A percentile compares a stretch with the other conserved stretches of the same genome.
These are phyloP conservation scores for Trichomalopsis sarcophagae DNA, from an alignment of 1,140 invertebrate species.

Conservation along the genomic window DNA sequence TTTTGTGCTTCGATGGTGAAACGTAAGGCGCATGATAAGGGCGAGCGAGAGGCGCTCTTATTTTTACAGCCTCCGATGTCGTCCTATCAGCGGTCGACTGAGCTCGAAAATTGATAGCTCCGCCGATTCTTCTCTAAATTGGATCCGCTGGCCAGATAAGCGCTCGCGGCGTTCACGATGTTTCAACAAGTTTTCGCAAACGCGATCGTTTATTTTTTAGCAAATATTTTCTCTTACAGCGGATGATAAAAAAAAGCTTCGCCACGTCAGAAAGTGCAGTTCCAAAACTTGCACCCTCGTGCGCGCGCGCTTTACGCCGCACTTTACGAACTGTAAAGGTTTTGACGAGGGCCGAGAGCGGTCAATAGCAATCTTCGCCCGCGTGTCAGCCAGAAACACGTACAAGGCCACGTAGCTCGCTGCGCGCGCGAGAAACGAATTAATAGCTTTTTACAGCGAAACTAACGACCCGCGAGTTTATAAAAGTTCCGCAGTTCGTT, in stretches of 20 bases:
- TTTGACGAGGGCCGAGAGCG: constrained; percentile 19
- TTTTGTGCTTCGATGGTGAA: constrained; percentile 29
- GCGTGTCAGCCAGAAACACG: background rate
- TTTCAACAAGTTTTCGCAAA: background rate
- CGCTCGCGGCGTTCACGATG: background rate
- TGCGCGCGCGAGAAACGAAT: background rate
- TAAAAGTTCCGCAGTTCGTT: constrained; percentile 41
- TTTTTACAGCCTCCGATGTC: constrained; percentile 3
- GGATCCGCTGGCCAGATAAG: background rate
- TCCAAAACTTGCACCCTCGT: background rate
- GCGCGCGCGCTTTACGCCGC: background rate
- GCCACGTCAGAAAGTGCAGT: background rate
- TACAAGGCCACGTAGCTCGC: background rate
- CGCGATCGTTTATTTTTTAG: too few relatives aligned
- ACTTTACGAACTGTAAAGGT: constrained; percentile 12
- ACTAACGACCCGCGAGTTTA: constrained; percentile 29
- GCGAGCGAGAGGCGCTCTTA: background rate
- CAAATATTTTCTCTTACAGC: too few relatives aligned
- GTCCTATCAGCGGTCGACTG: background rate
- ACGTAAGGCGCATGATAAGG: constrained; percentile 32
- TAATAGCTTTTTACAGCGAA: constrained; percentile 32
- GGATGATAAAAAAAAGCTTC: background rate
- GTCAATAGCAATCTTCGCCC: background rate
- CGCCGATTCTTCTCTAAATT: background rate
- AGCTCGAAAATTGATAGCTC: constrained; percentile 7